Base-by-base conservation (phyloP, 2,888 invertebrate species). In the Odontocerum albicorne region DNA sequence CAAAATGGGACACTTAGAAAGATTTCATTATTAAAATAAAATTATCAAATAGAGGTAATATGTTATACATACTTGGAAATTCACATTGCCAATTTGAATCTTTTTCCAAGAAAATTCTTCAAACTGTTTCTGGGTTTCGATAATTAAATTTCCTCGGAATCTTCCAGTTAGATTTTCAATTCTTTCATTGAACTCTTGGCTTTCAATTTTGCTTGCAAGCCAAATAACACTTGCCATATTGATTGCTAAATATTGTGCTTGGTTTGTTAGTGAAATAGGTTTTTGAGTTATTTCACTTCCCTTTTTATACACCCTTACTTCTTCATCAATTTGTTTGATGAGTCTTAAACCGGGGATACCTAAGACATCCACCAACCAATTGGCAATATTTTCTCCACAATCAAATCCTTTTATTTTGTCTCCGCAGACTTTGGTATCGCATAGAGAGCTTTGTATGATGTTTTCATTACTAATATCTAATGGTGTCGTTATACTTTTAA, bases 141-240 rank as follows among this genome's bases (percentile, higher is more conserved):
- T 78, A 1, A 96, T 81, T 32, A 98, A 79, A 74, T 98, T 98
- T n/a, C 90, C 90, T 66, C 98, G 81, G 71, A 98, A 97, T 63
- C 97, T 79, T 57, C 83, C 79, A 2, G 90, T 75, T 27, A 92
- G 75, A 62, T 82, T 80, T 22, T 84, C 80, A 35, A 81, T 66
- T 63, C 73, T 72, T 50, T 81, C 79, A 7, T 70, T 70, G 46
- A 80, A 77, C 38, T 72, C 64, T 27, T 77, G 75, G 55, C 82
- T 79, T 27, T 75, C 67, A 22, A 89, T 77, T 69, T 79, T 83
- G 45, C 79, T 73, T 51, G 74, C 73, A 42, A 96, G 71, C 83
- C 88, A 88, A 56, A 80, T 71, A 0, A 94, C 85, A 60, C 94
- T 95, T 0, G 87, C 80, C 63, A 80, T 77, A 69, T 89, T 93